A percentile compares a stretch with the other conserved stretches of the same genome.
phyloP scores from a whole-genome alignment of 2,888 invertebrate species.

The Dorcus parallelipipedus region DNA sequence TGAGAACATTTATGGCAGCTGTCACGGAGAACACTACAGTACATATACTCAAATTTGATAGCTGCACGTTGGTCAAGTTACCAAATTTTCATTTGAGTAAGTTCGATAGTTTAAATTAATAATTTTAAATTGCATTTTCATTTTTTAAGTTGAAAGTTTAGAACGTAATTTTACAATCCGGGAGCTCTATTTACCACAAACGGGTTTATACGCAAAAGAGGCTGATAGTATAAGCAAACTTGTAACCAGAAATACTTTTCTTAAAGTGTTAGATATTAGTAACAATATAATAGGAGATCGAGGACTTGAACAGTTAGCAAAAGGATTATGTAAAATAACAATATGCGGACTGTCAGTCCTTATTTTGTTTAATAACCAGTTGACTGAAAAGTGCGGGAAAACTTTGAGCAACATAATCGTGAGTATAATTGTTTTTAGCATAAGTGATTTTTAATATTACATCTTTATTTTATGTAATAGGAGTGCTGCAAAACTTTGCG shows the following conservation, averaged over 20 bases:
- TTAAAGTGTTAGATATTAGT: conserved; percentile 43
- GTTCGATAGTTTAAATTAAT: conserved; percentile 13
- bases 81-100: conserved; percentile 42
- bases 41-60: conserved; percentile 40
- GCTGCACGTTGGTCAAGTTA: conserved; percentile 36
- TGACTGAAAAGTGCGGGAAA: conserved; percentile 42
- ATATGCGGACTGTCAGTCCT: conserved; percentile 39
- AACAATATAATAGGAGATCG: conserved; percentile 45
- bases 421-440: conserved; percentile 20
- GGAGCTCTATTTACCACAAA: conserved; percentile 42
- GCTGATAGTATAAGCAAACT: conserved; percentile 40
- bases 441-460: neutral
- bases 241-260: conserved; percentile 35
- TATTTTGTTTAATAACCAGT: conserved; percentile 42
- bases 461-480: conserved; percentile 27
- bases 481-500: conserved; percentile 39
- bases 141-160: conserved; percentile 35
- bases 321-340: conserved; percentile 34
- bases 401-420: conserved; percentile 41
- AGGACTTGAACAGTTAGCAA: conserved; percentile 40
- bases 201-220: conserved; percentile 43
- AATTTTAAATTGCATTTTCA: neutral
- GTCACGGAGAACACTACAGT: conserved; percentile 37
- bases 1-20: conserved; percentile 34
- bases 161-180: conserved; percentile 36